Evolutionary conservation across 1,140 invertebrate species (phyloP).

Genomic region (Drosophila trapezifrons): DNA sequence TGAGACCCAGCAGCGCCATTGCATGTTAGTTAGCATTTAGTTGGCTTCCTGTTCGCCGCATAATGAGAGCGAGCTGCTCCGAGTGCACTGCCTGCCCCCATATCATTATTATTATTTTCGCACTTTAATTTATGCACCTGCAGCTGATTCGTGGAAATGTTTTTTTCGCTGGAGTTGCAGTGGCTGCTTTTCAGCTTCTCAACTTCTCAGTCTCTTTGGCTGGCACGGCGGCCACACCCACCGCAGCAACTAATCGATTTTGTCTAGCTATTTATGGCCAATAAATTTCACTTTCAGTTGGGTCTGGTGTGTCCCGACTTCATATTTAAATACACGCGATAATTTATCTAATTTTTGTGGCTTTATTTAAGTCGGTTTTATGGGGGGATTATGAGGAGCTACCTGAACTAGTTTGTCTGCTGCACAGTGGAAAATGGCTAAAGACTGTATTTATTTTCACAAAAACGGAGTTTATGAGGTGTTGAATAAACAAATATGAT

Average conservation of each 20-base stretch:
- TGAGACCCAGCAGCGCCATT: conserved; percentile 50
- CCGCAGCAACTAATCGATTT: conserved; percentile 74
- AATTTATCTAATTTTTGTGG: conserved; percentile 53
- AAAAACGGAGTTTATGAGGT: conserved; percentile 1
- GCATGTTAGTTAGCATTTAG: conserved; percentile 78
- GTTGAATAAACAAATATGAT: not conserved
- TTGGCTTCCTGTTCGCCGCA: conserved; percentile 69
- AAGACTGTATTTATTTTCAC: not conserved
- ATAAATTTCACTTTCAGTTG: conserved; percentile 81
- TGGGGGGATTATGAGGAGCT: conserved; percentile 29
- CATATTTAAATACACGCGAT: conserved; percentile 66
- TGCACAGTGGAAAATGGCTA: not conserved
- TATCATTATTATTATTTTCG: conserved; percentile 78
- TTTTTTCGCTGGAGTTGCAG: not conserved
- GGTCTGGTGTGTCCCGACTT: conserved; percentile 48
- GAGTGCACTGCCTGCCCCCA: conserved; percentile 38
- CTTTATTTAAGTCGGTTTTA: conserved; percentile 57
- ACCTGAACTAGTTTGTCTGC: conserved; percentile 29
- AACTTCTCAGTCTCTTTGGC: conserved; percentile 52
- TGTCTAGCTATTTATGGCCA: conserved; percentile 76
- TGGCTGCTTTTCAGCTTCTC: conserved; percentile 12
- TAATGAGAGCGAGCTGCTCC: conserved; percentile 57
- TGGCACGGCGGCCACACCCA: conserved; percentile 67
- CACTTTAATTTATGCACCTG: conserved; percentile 82
- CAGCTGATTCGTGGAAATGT: conserved; percentile 68